A percentile compares a stretch with the other conserved stretches of the same genome.
phyloP scores from a whole-genome alignment of 2,888 invertebrate species.

The Galerucella calmariensis region DNA sequence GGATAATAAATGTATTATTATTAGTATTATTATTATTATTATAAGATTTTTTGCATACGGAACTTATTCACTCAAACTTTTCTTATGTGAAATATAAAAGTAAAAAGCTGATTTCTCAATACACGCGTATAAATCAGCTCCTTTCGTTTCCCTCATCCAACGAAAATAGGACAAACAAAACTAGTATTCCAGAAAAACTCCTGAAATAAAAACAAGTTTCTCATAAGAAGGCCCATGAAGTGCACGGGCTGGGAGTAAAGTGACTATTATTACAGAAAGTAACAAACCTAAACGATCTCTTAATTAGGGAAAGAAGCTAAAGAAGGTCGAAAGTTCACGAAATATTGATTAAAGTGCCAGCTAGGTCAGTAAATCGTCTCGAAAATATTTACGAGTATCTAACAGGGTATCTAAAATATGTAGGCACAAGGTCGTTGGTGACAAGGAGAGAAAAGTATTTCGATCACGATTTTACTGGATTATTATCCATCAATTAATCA shows the following conservation, averaged over 20 bases:
- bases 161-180: not conserved
- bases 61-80: too few relatives aligned
- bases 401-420: not conserved
- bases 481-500: not conserved
- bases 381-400: conserved; percentile 18
- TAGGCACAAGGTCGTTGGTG: not conserved
- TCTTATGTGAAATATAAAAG: too few relatives aligned
- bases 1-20: too few relatives aligned
- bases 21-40: too few relatives aligned
- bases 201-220: not conserved
- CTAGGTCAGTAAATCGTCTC: conserved; percentile 15
- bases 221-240: not conserved
- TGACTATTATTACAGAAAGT: conserved; percentile 1
- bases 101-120: too few relatives aligned
- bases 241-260: not conserved
- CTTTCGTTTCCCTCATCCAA: too few relatives aligned
- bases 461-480: not conserved
- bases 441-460: not conserved
- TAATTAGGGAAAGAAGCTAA: conserved; percentile 32
- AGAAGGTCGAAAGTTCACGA: conserved; percentile 45
- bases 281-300: conserved; percentile 25
- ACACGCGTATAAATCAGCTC: too few relatives aligned
- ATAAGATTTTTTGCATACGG: too few relatives aligned
- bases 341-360: conserved; percentile 38
- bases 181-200: not conserved